Base-by-base conservation (phyloP, 2,888 invertebrate genomes). In the Meiosimyza decipiens region DNA sequence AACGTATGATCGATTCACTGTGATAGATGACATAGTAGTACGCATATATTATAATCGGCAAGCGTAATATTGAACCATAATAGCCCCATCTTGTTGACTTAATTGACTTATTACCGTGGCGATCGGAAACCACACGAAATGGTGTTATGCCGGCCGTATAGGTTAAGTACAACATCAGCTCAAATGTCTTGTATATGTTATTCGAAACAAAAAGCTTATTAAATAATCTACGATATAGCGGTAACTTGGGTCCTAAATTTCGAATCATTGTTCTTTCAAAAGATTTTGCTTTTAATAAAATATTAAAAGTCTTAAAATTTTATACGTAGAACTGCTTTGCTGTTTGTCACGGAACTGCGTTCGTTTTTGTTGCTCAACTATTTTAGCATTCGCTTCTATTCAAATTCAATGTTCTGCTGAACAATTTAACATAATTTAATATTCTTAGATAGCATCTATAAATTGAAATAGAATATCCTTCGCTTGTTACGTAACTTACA, bases 1-100 rank as follows among this genome's bases (percentile, higher is more conserved):
- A 75, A 1, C 78, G 77, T 13, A 77, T 79, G 0, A 77, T 65
- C 28, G 79, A 76, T 73, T 75, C 75, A n/a, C 75, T 73, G 60
- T 74, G 65, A 40, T 40, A 40, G 9, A 40, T 6, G 18, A 72
- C 18, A 15, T 75, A 54, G 1, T 75, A 62, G 28, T 73, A 72
- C 11, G 65, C 55, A 68, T 75, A 78, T 0, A 59, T 71, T 55
- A 73, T 76, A 1, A 62, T 7, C 1, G 28, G 3, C 7, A 75
- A 62, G 15, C 63, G 62, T 1, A 79, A 6, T 7, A 77, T 6
- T 0, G 73, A 50, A 68, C 73, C 73, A 0, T 79, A 0, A 52
- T 76, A 75, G 2, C 77, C 77, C 12, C 67, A 71, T 13, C 54
- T 40, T 3, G 74, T 73, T 9, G 71, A 71, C 57, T 54, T 60